Evolutionary conservation across 2,113 vertebrate genomes (phyloP).

Genomic region (Nothoprocta perdicaria): DNA sequence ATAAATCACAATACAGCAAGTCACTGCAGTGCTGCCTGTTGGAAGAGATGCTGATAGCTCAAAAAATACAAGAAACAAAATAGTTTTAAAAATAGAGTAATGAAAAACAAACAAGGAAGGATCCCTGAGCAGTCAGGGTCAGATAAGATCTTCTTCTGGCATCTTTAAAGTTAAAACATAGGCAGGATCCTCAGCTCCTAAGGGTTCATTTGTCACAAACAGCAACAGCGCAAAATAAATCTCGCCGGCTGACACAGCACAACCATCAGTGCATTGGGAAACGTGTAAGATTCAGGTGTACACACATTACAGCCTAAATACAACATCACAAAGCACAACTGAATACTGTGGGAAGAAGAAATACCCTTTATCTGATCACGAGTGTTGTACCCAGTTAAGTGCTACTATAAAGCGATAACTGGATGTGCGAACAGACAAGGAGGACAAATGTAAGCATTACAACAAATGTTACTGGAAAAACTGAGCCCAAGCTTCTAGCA

Average conservation of each 20-base stretch:
- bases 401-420: neutral
- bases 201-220: neutral
- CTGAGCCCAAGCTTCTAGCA: neutral
- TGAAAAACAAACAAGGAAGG: neutral
- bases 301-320: neutral
- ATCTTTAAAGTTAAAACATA: slow-evolving; percentile 15
- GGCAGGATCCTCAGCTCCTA: neutral
- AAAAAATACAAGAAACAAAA: neutral
- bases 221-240: slow-evolving; percentile 3
- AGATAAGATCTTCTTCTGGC: neutral
- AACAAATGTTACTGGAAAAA: neutral
- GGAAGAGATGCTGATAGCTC: neutral
- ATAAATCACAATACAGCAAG: neutral
- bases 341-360: slow-evolving; percentile 14
- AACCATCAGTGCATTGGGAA: neutral
- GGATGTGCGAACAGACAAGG: neutral
- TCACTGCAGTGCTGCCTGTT: neutral
- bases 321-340: neutral
- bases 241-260: neutral
- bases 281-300: neutral
- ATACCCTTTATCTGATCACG: neutral
- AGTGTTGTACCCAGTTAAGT: neutral
- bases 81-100: slow-evolving; percentile 1
- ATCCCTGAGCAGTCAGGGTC: neutral
- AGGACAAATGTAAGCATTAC: slow-evolving; percentile 1